Conservation (phyloP, 1,140 invertebrate genomes). For the Euborellia annulipes region DNA sequence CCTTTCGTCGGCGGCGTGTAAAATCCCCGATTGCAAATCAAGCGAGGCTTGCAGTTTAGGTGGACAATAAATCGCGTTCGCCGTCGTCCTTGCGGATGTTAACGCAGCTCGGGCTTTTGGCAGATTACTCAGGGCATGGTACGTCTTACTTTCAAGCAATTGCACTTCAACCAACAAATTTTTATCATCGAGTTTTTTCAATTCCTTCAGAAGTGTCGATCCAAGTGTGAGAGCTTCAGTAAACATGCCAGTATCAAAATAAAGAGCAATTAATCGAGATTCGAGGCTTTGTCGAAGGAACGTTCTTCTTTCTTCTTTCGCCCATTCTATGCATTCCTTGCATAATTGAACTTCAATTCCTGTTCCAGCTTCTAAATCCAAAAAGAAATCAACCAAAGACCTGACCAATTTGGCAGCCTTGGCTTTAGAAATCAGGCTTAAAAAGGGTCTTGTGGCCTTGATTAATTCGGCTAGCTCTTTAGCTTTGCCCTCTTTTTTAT, state of each 20-base stretch:
- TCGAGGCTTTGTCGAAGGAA: constrained; percentile 94
- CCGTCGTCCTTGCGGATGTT: constrained; percentile 95
- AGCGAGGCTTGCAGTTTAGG: constrained; percentile 94
- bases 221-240: constrained; percentile 70
- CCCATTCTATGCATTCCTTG: constrained; percentile 99
- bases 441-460: constrained; percentile 82
- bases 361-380: constrained; percentile 88
- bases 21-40: constrained; percentile 93
- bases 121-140: constrained; percentile 92
- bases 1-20: constrained; percentile 97
- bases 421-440: constrained; percentile 90
- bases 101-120: constrained; percentile 93
- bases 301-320: constrained; percentile 90
- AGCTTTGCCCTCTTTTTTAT: constrained; percentile 83
- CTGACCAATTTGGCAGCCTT: constrained; percentile 97
- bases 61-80: constrained; percentile 98
- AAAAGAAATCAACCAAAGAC: constrained; percentile 90
- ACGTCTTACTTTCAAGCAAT: constrained; percentile 94
- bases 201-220: constrained; percentile 73
- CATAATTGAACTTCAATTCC: constrained; percentile 78
- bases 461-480: constrained; percentile 88
- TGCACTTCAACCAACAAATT: constrained; percentile 94
- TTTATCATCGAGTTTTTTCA: constrained; percentile 99
- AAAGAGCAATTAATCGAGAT: constrained; percentile 80
- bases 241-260: constrained; percentile 86